phyloP scores from a whole-genome alignment of 2,113 vertebrate species.

The Ellobius talpinus region DNA sequence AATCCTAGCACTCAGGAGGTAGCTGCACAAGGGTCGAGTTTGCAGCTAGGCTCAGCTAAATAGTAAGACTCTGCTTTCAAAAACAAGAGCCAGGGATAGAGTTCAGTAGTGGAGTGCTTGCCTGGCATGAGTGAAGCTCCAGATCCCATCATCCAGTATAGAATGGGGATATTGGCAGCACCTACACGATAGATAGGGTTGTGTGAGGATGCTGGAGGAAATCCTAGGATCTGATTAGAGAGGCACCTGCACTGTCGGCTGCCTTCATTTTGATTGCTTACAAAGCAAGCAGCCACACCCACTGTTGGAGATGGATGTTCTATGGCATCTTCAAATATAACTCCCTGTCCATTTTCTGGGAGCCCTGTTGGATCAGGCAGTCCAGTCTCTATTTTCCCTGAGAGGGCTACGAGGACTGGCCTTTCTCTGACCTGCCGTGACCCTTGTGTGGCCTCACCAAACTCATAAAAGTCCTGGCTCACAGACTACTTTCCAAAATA shows the following conservation, averaged over 20 bases:
- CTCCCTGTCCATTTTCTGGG: not conserved
- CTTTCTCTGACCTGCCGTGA: not conserved
- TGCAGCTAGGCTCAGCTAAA: too few relatives aligned
- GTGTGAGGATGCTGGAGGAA: not conserved
- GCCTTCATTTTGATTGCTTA: not conserved
- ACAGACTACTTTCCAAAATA: not conserved
- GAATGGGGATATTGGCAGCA: not conserved
- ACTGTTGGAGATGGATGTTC: not conserved
- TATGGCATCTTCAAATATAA: not conserved
- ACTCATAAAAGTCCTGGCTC: not conserved
- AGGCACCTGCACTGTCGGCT: not conserved
- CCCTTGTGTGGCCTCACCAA: not conserved
- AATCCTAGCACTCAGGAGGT: too few relatives aligned
- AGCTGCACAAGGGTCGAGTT: not conserved
- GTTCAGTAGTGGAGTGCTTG: not conserved
- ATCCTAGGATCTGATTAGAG: not conserved
- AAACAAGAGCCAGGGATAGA: not conserved
- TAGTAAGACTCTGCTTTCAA: not conserved
- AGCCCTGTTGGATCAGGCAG: not conserved
- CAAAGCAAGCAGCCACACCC: not conserved
- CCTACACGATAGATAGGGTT: not conserved
- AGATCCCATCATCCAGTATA: not conserved
- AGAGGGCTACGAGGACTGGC: not conserved
- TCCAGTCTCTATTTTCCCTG: not conserved
- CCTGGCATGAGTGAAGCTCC: not conserved